Conservation (phyloP, 2,797 vertebrate species). For the Kryptopterus vitreolus region DNA sequence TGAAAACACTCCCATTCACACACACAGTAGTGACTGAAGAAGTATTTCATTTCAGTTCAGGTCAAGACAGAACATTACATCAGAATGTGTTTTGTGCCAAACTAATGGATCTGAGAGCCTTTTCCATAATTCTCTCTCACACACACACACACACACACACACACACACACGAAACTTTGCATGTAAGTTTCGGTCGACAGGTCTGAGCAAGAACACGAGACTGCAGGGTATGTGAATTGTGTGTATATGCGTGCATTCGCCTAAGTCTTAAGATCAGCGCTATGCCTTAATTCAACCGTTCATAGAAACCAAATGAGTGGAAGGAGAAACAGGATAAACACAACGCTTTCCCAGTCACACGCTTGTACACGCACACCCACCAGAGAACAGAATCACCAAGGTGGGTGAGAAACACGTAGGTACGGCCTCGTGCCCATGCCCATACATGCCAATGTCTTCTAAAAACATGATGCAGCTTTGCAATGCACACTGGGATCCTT, state of each 20-base stretch:
- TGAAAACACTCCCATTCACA: background rate
- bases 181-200: slow-evolving; percentile 51
- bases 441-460: background rate
- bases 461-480: background rate
- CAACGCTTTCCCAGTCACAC: background rate
- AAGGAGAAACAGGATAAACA: slow-evolving; percentile 12
- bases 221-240: slow-evolving; percentile 52
- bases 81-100: slow-evolving; percentile 11
- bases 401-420: background rate
- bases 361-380: background rate
- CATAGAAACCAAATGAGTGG: slow-evolving; percentile 6
- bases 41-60: slow-evolving; percentile 34
- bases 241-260: slow-evolving; percentile 20
- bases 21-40: slow-evolving; percentile 5
- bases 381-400: background rate
- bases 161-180: slow-evolving; percentile 28
- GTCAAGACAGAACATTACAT: slow-evolving; percentile 12
- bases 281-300: slow-evolving; percentile 18
- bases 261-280: background rate
- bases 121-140: slow-evolving; percentile 36
- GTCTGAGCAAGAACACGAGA: slow-evolving; percentile 54
- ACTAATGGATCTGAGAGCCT: slow-evolving; percentile 9
- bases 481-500: background rate
- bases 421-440: background rate
- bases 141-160: slow-evolving; percentile 16